phyloP scores from a whole-genome alignment of 2,113 vertebrate genomes.

The Paracanthobrama guichenoti region DNA sequence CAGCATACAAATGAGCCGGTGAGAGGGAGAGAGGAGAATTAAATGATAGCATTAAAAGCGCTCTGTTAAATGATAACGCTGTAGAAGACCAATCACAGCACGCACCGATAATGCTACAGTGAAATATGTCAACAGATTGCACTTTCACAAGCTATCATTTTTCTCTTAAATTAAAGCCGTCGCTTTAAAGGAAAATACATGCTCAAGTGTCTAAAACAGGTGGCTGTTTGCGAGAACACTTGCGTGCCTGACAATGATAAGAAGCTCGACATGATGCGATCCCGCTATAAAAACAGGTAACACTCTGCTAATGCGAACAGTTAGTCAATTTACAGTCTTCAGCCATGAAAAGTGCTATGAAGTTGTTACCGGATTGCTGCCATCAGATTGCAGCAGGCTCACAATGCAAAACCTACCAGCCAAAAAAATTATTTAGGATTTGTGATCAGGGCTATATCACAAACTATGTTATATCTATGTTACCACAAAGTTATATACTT shows the following conservation, averaged over 20 bases:
- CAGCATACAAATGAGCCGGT: conserved; percentile 83
- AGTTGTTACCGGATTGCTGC: conserved; percentile 34
- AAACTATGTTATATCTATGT: too few relatives aligned
- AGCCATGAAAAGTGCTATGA: conserved; percentile 63
- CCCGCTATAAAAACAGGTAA: conserved; percentile 91
- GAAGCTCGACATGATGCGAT: conserved; percentile 86
- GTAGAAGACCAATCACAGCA: conserved; percentile 66
- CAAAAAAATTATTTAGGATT: conserved; percentile 48
- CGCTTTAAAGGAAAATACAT: conserved; percentile 36
- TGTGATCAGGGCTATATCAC: conserved; percentile 18
- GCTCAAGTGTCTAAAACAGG: conserved; percentile 63
- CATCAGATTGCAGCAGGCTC: conserved; percentile 47
- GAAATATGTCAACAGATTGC: conserved; percentile 64
- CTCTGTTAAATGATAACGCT: conserved; percentile 67
- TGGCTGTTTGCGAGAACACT: conserved; percentile 87
- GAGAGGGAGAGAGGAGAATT: conserved; percentile 45
- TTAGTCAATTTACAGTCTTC: conserved; percentile 87
- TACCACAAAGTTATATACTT: conserved; percentile 26
- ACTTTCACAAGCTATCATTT: conserved; percentile 62
- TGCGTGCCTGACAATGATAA: conserved; percentile 88
- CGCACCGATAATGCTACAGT: conserved; percentile 62
- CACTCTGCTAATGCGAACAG: conserved; percentile 92
- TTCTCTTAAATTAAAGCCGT: conserved; percentile 47
- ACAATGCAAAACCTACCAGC: conserved; percentile 38
- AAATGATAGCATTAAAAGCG: conserved; percentile 64